These are phyloP conservation scores for Tokudaia muenninki DNA, from an alignment of 2,797 vertebrate species.

Conservation along the genomic window DNA sequence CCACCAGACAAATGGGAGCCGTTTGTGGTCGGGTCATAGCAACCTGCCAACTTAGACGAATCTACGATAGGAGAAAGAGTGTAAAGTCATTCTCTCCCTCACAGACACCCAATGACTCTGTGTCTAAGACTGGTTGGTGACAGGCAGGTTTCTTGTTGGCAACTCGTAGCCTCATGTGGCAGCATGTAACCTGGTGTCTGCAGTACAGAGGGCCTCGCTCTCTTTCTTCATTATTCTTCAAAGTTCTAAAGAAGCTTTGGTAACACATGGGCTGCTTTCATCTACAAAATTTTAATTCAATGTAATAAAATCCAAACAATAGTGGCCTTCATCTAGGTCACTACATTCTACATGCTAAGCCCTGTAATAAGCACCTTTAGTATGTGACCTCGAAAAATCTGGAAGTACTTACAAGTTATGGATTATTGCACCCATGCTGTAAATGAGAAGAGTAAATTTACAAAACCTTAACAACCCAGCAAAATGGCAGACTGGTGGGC, in stretches of 20 bases:
- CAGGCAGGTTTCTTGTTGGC: no score
- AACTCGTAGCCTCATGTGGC: rapidly evolving
- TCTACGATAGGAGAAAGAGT: neutral
- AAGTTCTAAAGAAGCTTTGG: neutral
- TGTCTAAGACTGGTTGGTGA: neutral
- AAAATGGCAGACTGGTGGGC: neutral
- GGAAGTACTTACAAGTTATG: neutral
- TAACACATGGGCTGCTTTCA: neutral
- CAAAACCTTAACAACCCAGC: neutral
- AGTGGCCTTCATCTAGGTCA: neutral
- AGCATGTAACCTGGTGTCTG: neutral
- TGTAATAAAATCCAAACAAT: neutral
- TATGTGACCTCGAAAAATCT: neutral
- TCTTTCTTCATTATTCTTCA: neutral
- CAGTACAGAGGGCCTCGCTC: neutral
- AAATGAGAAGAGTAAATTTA: neutral
- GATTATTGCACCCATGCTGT: neutral
- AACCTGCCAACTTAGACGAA: neutral
- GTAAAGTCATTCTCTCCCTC: neutral
- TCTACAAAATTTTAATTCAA: neutral
- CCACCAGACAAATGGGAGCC: slow-evolving; percentile 80
- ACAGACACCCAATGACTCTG: neutral
- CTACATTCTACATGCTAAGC: neutral
- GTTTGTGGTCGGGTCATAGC: neutral
- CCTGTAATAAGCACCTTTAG: neutral